Evolutionary conservation across 2,888 invertebrate species (phyloP).

Genomic region (Melinaea marsaeus): DNA sequence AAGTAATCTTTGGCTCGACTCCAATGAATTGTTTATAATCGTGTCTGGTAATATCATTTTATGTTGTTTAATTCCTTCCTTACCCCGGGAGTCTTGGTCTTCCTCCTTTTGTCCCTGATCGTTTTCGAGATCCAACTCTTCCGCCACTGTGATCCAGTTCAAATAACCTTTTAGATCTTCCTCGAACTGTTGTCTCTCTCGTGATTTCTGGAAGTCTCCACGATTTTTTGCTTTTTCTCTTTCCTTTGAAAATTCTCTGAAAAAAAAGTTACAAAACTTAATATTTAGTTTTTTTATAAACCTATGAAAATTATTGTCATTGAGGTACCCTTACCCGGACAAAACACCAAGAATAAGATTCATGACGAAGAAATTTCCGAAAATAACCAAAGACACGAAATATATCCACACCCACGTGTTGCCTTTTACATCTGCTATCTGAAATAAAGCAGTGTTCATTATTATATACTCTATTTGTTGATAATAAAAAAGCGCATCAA

Average conservation of each 20-base stretch:
- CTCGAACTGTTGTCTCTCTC: constrained; percentile 98
- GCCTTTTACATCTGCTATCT: constrained; percentile 97
- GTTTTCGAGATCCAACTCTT: constrained; percentile 96
- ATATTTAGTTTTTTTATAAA: background rate
- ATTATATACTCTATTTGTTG: background rate
- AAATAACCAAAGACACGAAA: constrained; percentile 98
- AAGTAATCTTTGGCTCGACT: no score
- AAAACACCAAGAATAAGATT: constrained; percentile 99
- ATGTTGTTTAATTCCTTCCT: background rate
- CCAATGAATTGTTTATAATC: no score
- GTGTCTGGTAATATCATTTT: no score
- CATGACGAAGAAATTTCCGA: constrained; percentile 99
- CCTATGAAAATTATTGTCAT: background rate
- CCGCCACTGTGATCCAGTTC: constrained; percentile 99
- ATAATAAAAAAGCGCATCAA: background rate
- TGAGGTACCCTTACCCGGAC: constrained; percentile 87
- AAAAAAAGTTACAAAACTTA: constrained; percentile 13
- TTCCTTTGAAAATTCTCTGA: constrained; percentile 99
- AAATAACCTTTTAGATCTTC: constrained; percentile 98
- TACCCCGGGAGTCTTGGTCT: constrained; percentile 77
- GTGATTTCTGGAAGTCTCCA: constrained; percentile 98
- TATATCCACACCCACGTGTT: constrained; percentile 99
- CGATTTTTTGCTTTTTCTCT: constrained; percentile 99
- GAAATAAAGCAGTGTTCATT: constrained; percentile 39
- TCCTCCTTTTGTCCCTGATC: constrained; percentile 86